phyloP scores from a whole-genome alignment of 2,113 vertebrate species.

The Oenanthe melanoleuca region DNA sequence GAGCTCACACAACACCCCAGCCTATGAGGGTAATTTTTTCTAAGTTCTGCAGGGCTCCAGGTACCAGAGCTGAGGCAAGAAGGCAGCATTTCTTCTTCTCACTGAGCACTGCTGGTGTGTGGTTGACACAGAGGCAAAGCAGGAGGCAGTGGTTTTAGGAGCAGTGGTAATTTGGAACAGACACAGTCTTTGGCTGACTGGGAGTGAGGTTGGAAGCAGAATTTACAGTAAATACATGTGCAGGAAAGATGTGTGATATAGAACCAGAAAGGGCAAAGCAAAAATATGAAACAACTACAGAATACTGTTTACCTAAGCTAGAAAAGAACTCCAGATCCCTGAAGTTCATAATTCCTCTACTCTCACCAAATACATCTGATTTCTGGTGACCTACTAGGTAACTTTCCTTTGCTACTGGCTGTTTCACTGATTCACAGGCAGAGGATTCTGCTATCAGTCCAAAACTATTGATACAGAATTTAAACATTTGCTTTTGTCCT shows the following conservation, averaged over 20 bases:
- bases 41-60: not conserved
- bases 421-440: not conserved
- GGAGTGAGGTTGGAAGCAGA: not conserved
- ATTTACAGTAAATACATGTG: not conserved
- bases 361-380: not conserved
- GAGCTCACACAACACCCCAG: not conserved
- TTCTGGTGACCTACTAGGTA: not conserved
- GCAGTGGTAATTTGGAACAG: not conserved
- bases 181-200: not conserved
- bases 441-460: not conserved
- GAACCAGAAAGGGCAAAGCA: not conserved
- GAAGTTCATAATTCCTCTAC: not conserved
- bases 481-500: not conserved
- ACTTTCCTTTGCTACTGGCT: not conserved
- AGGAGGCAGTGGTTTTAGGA: not conserved
- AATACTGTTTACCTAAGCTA: not conserved
- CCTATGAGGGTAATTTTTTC: not conserved
- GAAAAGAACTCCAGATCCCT: not conserved
- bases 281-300: not conserved
- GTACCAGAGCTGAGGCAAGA: not conserved
- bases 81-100: not conserved
- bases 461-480: not conserved
- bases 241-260: not conserved
- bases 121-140: not conserved
- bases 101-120: not conserved